Conservation (phyloP, 1,140 invertebrate species). For the Hyles euphorbiae region DNA sequence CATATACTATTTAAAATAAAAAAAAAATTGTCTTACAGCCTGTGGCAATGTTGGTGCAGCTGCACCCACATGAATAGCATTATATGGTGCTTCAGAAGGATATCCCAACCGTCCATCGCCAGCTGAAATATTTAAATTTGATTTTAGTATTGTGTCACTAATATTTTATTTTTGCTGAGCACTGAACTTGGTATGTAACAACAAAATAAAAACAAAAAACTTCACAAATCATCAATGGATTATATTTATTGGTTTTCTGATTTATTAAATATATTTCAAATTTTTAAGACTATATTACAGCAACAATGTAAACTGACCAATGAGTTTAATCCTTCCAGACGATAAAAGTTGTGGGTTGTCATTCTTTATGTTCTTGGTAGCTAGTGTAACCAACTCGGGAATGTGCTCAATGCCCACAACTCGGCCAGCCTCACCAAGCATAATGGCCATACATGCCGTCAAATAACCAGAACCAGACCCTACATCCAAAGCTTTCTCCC, state of each 20-base stretch:
- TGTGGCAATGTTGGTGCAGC: slow-evolving; percentile 88
- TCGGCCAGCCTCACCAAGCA: slow-evolving; percentile 86
- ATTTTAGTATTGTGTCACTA: too few relatives aligned
- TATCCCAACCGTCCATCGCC: slow-evolving; percentile 92
- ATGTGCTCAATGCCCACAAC: slow-evolving; percentile 96
- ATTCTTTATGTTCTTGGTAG: slow-evolving; percentile 85
- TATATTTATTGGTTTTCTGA: neutral
- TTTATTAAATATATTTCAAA: neutral
- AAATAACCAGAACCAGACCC: slow-evolving; percentile 97
- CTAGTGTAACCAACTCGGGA: slow-evolving; percentile 85
- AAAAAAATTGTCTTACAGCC: slow-evolving; percentile 71
- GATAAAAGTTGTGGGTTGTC: slow-evolving; percentile 83
- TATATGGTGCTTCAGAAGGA: slow-evolving; percentile 84
- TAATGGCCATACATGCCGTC: slow-evolving; percentile 94
- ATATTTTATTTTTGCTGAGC: too few relatives aligned
- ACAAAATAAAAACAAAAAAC: too few relatives aligned
- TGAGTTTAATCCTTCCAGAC: slow-evolving; percentile 80
- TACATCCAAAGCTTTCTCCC: slow-evolving; percentile 92
- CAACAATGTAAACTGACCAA: slow-evolving; percentile 76
- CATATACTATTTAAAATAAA: too few relatives aligned
- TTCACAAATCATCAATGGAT: too few relatives aligned
- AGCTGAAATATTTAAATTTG: slow-evolving; percentile 65
- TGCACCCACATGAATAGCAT: slow-evolving; percentile 96
- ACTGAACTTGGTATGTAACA: too few relatives aligned
- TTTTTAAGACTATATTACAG: slow-evolving; percentile 7